These are phyloP conservation scores for Mirounga angustirostris DNA, from an alignment of 2,113 vertebrate genomes.

Conservation along the genomic window DNA sequence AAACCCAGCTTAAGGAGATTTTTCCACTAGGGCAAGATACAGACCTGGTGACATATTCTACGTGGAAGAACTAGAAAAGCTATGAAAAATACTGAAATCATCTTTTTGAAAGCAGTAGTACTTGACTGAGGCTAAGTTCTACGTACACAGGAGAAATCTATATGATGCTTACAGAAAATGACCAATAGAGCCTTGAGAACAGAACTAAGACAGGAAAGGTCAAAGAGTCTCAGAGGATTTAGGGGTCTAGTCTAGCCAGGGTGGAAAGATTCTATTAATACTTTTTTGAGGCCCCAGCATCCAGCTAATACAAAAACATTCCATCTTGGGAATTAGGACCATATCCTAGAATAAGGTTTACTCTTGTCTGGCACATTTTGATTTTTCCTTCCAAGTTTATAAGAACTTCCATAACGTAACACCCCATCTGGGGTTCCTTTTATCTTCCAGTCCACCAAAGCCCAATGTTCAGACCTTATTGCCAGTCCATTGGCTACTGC, in stretches of 20 bases:
- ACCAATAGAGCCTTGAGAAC: neutral
- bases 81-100: neutral
- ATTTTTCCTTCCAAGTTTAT: neutral
- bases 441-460: neutral
- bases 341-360: neutral
- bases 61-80: neutral
- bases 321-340: neutral
- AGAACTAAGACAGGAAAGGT: neutral
- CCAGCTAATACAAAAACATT: neutral
- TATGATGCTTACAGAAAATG: neutral
- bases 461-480: neutral
- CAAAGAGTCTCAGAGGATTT: too few relatives aligned
- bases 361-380: neutral
- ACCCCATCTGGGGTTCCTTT: neutral
- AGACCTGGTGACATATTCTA: neutral
- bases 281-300: neutral
- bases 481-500: neutral
- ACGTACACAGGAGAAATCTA: neutral
- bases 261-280: neutral
- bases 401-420: neutral
- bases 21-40: neutral
- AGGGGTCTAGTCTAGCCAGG: neutral
- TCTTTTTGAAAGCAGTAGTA: neutral
- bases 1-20: neutral
- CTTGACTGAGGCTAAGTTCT: neutral